These are phyloP conservation scores for Porites lobata DNA, from an alignment of 92 coral and sea anemone genomes.

Conservation along the genomic window DNA sequence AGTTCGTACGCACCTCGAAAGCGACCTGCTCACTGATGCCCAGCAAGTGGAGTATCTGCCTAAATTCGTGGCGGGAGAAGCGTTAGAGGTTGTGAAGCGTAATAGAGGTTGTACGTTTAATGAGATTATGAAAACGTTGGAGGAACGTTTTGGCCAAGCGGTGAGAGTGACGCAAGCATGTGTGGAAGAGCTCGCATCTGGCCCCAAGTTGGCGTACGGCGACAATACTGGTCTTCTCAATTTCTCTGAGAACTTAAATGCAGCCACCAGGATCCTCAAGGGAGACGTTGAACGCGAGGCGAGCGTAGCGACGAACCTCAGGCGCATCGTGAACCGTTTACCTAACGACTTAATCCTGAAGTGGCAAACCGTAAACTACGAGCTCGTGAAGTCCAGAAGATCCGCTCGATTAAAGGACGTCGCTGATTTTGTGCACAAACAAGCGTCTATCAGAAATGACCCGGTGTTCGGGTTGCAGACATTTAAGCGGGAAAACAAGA, in stretches of 20 bases:
- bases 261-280: constrained; percentile 66
- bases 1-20: too few species aligned
- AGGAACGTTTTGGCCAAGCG: constrained; percentile 73
- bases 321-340: constrained; percentile 55
- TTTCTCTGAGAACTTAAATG: constrained; percentile 61
- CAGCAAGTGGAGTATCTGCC: too few species aligned
- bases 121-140: constrained; percentile 55
- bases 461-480: too few species aligned
- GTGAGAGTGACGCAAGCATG: constrained; percentile 65
- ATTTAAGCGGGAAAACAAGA: too few species aligned
- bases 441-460: too few species aligned
- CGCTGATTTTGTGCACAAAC: too few species aligned
- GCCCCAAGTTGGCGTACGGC: constrained; percentile 62
- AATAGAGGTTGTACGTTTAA: constrained; percentile 58
- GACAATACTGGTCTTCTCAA: constrained; percentile 62
- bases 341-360: constrained; percentile 64
- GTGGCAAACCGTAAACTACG: constrained; percentile 64
- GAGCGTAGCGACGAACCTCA: background rate
- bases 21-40: too few species aligned
- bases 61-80: too few species aligned
- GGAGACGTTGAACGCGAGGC: constrained; percentile 65
- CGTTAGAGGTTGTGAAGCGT: constrained; percentile 59
- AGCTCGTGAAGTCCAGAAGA: constrained; percentile 42
- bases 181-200: constrained; percentile 63
- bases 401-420: too few species aligned